These are phyloP conservation scores for Capitulum mitella DNA, from an alignment of 2,888 invertebrate genomes.

Conservation along the genomic window DNA sequence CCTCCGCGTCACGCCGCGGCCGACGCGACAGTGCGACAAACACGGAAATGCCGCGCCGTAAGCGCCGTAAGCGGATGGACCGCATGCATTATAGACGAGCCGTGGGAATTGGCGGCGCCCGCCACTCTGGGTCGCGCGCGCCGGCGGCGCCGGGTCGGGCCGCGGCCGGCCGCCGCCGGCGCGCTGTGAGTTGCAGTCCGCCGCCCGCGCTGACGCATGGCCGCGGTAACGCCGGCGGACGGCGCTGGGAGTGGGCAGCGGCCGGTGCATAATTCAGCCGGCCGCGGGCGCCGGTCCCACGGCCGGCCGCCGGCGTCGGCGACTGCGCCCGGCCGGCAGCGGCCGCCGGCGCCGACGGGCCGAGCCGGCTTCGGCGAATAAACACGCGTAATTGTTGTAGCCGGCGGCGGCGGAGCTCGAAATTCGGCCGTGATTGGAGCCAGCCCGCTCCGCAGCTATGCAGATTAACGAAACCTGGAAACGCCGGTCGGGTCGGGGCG, in stretches of 20 bases:
- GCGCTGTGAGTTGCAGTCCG: neutral
- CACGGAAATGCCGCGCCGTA: neutral
- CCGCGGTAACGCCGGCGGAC: neutral
- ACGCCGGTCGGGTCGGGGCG: neutral
- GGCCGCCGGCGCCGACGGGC: no score
- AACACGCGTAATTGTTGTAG: neutral
- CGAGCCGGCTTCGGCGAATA: neutral
- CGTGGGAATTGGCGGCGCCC: neutral
- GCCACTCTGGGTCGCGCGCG: neutral
- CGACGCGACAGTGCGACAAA: neutral
- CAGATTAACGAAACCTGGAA: neutral
- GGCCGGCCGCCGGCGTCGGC: no score
- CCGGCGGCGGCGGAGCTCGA: neutral
- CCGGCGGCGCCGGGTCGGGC: no score
- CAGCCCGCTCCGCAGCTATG: neutral
- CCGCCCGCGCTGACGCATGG: neutral
- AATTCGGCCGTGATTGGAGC: neutral
- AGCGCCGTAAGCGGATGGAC: neutral
- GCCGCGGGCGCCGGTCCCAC: no score
- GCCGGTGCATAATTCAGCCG: neutral
- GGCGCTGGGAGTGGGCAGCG: neutral
- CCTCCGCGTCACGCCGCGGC: neutral
- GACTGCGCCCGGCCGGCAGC: no score
- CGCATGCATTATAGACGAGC: conserved; percentile 14
- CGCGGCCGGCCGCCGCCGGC: no score